Base-by-base conservation (phyloP, 2,113 vertebrate species). In the Corapipo altera region DNA sequence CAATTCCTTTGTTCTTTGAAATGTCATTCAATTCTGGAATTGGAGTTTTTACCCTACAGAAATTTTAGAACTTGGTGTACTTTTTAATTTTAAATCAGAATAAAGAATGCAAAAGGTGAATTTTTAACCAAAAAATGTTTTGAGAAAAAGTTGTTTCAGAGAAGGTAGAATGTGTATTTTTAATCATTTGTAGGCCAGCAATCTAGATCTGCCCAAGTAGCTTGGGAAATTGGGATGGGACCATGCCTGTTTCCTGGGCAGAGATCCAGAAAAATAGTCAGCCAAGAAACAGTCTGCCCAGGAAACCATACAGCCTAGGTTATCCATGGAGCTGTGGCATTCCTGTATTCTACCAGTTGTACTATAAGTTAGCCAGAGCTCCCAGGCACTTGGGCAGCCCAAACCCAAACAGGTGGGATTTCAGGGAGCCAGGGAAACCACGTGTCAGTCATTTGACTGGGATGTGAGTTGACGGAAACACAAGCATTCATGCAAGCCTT, bases 361-460 rank as follows among this genome's bases (percentile, higher is more conserved):
- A 54, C 27, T 64, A 1, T 8, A 76, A 64, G 7, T 71, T 73
- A 90, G 82, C 78, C 88, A 96, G 46, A 81, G 52, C 86, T 95
- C 61, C 61, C 22, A 87, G 93, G 80, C 86, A 82, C 73, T 87
- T 78, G 70, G 76, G 66, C 87, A 94, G 33, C 55, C 55, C 48
- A 52, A 65, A 78, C 3, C 24, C 72, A 88, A 74, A 64, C 91
- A 95, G 93, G 88, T 94, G 92, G 82, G 75, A 88, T 71, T 71
- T 86, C 51, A 77, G 30, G 32, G 21, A 95, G 59, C 71, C 82
- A 88, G 59, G 30, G 43, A 90, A 83, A 46, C 4, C 16, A 35
- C 2, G 1, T 62, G 51, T 62, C 59, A 71, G 61, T 78, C 49
- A 33, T 41, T 91, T 92, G 91, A 90, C 8, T 24, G 10, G 19